Conservation (phyloP, 1,140 invertebrate genomes). For the Platyura marginata region DNA sequence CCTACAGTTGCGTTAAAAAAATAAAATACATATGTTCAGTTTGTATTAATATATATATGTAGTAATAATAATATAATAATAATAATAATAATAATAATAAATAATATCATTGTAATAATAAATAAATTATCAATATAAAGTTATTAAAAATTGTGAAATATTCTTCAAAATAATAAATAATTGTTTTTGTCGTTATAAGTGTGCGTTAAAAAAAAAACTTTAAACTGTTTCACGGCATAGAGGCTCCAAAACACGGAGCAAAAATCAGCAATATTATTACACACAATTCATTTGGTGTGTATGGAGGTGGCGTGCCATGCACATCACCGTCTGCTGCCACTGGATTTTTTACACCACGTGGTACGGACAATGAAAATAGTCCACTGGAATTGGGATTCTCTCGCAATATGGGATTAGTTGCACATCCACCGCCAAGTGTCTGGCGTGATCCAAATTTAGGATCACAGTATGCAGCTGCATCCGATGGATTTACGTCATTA, state of each 20-base stretch:
- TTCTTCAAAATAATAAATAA: too few species aligned
- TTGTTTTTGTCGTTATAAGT: too few species aligned
- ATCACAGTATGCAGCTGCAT: conserved; percentile 15
- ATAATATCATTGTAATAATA: too few species aligned
- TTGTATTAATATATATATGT: too few species aligned
- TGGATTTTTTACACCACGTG: conserved; percentile 23
- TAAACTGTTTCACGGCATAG: not conserved
- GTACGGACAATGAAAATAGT: conserved; percentile 22
- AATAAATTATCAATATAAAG: too few species aligned
- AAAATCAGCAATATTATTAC: conserved; percentile 26
- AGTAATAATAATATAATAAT: too few species aligned
- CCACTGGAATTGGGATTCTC: conserved; percentile 38
- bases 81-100: too few species aligned
- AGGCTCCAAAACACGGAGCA: not conserved
- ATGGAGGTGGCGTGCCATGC: conserved; percentile 26
- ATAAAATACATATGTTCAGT: too few species aligned
- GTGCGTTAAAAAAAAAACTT: too few species aligned
- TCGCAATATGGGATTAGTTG: conserved; percentile 46
- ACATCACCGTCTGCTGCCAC: conserved; percentile 25
- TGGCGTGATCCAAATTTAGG: conserved; percentile 42
- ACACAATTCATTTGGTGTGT: conserved; percentile 25
- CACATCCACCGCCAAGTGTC: conserved; percentile 34
- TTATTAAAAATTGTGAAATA: too few species aligned
- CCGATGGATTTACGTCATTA: conserved; percentile 9
- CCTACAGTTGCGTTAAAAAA: too few species aligned